Conservation (phyloP, 2,113 vertebrate species). For the Dinomys branickii region DNA sequence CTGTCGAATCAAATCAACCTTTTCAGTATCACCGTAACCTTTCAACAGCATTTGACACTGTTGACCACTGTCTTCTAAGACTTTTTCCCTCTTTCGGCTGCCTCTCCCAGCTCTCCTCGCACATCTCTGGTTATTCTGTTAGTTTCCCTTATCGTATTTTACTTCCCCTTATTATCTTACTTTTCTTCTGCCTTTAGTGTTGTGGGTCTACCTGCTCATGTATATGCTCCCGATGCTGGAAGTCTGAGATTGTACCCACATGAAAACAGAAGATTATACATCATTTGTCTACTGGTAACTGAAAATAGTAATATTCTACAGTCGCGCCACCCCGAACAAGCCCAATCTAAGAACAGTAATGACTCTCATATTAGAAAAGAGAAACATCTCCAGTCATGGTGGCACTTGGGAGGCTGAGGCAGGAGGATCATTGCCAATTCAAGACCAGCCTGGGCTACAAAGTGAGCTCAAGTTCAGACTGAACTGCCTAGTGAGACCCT, state of each 20-base stretch:
- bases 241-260: neutral
- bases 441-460: too few relatives aligned
- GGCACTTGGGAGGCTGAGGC: too few relatives aligned
- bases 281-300: neutral
- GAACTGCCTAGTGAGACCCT: too few relatives aligned
- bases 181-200: neutral
- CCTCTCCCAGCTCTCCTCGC: neutral
- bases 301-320: neutral
- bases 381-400: neutral
- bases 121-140: neutral
- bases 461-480: too few relatives aligned
- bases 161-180: neutral
- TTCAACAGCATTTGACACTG: neutral
- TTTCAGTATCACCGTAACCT: conserved; percentile 11
- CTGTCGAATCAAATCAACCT: neutral
- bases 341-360: neutral
- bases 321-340: too few relatives aligned
- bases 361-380: neutral
- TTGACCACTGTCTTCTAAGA: neutral
- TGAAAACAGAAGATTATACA: neutral
- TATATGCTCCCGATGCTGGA: neutral
- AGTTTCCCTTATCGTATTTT: neutral
- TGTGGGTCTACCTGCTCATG: neutral
- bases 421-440: too few relatives aligned
- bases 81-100: neutral